Evolutionary conservation across 37 sponge, comb jelly and placozoan genomes (phyloP), one percentile per base, ranked within the genome.

Genomic region (Halisarca cf. caerulea): DNA sequence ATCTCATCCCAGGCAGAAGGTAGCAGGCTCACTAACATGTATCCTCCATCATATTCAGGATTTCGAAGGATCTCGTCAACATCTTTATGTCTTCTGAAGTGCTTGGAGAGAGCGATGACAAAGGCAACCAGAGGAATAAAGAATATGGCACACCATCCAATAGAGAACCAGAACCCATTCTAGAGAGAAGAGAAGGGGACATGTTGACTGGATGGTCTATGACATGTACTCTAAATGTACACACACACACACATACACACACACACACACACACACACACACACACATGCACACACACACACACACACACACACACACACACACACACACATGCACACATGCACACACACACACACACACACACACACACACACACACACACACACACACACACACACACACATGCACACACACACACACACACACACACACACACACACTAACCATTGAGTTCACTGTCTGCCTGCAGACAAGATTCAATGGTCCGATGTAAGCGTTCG

Each of bases 161-260:
- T 30, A 20, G 86, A 37, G 28, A 85, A 85, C 90, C 90, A 90
- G 78, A 72, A 78, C 18, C 90, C 90, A 82, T 90, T 90, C 90
- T 90, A 68, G 21, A 58, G 33, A 18, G 34, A 0, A 66, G 42
- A 82, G 42, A n/a, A 32, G 38, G 51, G 51, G 6, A 47, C 9
- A 47, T 47, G 51, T n/a, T n/a, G n/a, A n/a, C n/a, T n/a, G n/a
- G n/a, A n/a, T n/a, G n/a, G n/a, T n/a, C n/a, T n/a, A 11, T 14
- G 9, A 47, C 51, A 47, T 14, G 51, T 47, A 11, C 11, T 11
- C 6, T 11, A 47, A 6, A 47, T 47, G 51, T 47, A 47, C 51
- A 47, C 11, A 47, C 51, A 47, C 51, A 47, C 51, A 47, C 51
- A 47, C 51, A 47, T 11, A 47, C 51, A 47, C 51, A 47, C 51